A percentile compares a stretch with the other conserved stretches of the same genome.
Evolutionary conservation across 1,140 invertebrate genomes (phyloP).

Genomic region (Batillaria attramentaria): DNA sequence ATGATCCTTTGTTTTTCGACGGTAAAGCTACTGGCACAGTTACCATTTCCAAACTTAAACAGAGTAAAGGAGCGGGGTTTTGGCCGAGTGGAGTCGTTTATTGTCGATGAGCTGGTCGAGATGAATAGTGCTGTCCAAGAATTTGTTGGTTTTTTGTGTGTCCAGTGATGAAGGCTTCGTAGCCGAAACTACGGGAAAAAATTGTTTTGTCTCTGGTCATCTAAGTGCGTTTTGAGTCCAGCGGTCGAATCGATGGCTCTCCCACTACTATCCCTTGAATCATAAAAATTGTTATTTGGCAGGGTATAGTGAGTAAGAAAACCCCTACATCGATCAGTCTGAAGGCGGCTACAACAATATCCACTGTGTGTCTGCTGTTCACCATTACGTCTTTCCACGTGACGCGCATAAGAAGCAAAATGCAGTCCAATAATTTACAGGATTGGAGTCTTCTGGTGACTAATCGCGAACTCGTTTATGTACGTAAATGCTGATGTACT

Average conservation of each 20-base stretch:
- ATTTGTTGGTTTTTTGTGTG: too few species aligned
- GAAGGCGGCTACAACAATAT: slow-evolving; percentile 78
- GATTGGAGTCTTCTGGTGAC: slow-evolving; percentile 60
- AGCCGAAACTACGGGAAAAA: slow-evolving; percentile 37
- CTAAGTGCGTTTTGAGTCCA: slow-evolving; percentile 61
- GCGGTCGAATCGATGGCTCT: slow-evolving; percentile 52
- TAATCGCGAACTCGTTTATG: slow-evolving; percentile 33
- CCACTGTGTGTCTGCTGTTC: slow-evolving; percentile 56
- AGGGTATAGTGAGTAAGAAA: slow-evolving; percentile 43
- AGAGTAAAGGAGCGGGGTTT: too few species aligned
- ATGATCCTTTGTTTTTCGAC: too few species aligned
- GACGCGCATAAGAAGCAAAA: slow-evolving; percentile 55
- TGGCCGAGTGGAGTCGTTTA: too few species aligned
- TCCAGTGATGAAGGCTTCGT: neutral
- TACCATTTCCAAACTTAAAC: too few species aligned
- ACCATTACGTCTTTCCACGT: slow-evolving; percentile 56
- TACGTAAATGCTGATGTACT: neutral
- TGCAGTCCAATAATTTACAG: slow-evolving; percentile 63
- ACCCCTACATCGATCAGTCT: slow-evolving; percentile 47
- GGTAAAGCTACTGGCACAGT: too few species aligned
- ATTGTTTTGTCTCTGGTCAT: slow-evolving; percentile 52
- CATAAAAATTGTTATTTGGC: too few species aligned
- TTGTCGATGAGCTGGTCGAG: too few species aligned
- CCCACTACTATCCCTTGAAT: too few species aligned
- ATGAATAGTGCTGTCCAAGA: too few species aligned